Conservation (phyloP, 2,113 vertebrate genomes). For the Pterocles gutturalis region DNA sequence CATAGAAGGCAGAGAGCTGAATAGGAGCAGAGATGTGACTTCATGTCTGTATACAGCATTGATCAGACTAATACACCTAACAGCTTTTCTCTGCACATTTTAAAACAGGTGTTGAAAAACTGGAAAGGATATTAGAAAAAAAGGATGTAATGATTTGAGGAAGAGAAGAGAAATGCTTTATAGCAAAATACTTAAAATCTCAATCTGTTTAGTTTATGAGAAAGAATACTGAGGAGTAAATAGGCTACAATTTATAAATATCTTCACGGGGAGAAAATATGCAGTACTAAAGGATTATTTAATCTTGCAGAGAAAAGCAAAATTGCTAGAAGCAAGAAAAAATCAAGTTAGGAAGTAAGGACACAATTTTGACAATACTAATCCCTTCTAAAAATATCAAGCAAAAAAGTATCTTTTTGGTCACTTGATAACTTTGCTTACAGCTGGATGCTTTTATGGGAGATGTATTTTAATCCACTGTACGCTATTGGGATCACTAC, state of each 20-base stretch:
- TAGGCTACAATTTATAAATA: conserved; percentile 12
- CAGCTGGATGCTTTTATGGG: background rate
- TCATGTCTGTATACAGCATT: background rate
- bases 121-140: background rate
- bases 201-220: conserved; percentile 34
- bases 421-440: background rate
- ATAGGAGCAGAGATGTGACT: background rate
- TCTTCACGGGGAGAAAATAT: background rate
- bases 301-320: conserved; percentile 8
- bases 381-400: background rate
- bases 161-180: conserved; percentile 29
- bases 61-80: background rate
- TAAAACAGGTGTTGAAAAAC: background rate
- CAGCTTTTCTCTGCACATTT: background rate
- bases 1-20: background rate
- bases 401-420: background rate
- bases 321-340: background rate
- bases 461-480: background rate
- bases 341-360: background rate
- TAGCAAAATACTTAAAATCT: conserved; percentile 11
- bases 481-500: background rate
- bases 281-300: conserved; percentile 28
- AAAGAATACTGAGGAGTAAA: conserved; percentile 35
- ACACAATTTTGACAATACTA: background rate
- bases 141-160: background rate